Conservation (phyloP, 2,888 invertebrate genomes). For the Athalia rosae region DNA sequence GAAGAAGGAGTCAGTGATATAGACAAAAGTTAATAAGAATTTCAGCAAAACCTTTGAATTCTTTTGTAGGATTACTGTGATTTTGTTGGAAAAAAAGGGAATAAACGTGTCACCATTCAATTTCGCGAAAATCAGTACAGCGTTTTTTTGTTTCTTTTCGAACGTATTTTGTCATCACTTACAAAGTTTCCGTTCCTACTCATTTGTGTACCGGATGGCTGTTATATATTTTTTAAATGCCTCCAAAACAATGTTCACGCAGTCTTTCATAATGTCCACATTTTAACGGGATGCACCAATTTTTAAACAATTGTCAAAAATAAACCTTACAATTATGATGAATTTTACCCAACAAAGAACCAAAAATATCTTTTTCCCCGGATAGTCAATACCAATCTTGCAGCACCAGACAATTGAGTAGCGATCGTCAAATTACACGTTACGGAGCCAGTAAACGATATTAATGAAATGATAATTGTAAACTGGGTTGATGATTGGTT, state of each 20-base stretch:
- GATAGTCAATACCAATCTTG: background rate
- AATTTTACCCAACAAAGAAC: slow-evolving; percentile 2
- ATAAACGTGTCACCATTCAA: slow-evolving; percentile 30
- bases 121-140: slow-evolving; percentile 6
- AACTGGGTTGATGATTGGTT: slow-evolving; percentile 28
- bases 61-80: slow-evolving; percentile 41
- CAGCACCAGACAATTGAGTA: background rate
- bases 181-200: slow-evolving; percentile 1
- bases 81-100: slow-evolving; percentile 28
- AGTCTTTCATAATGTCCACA: background rate
- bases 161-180: background rate
- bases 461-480: slow-evolving; percentile 9
- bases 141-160: slow-evolving; percentile 4
- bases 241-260: slow-evolving; percentile 7
- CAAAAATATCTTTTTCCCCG: background rate
- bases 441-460: slow-evolving; percentile 10
- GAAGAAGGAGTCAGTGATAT: slow-evolving; percentile 66
- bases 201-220: slow-evolving; percentile 14
- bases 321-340: background rate
- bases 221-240: slow-evolving; percentile 20
- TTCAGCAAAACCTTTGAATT: slow-evolving; percentile 43
- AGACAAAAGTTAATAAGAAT: slow-evolving; percentile 66
- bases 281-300: background rate
- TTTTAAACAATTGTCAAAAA: slow-evolving; percentile 4
- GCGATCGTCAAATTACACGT: slow-evolving; percentile 13